Evolutionary conservation across 2,113 vertebrate species (phyloP).

Genomic region (Tachysurus fulvidraco): DNA sequence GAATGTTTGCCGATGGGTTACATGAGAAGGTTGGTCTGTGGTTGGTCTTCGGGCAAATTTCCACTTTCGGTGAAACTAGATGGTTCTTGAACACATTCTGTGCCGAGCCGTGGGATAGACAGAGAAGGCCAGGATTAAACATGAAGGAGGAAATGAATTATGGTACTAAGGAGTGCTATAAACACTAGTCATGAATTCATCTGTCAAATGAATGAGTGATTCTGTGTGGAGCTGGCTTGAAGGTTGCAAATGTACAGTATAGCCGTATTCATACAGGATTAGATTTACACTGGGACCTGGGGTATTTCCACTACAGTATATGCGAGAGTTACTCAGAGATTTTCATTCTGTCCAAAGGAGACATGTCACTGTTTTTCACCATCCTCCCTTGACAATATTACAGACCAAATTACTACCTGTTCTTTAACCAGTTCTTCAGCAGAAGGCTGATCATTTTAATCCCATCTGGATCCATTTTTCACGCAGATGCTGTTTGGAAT

Average conservation of each 20-base stretch:
- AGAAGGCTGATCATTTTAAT: neutral
- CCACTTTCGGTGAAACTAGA: neutral
- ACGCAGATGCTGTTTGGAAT: neutral
- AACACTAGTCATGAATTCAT: neutral
- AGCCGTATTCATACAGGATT: conserved; percentile 1
- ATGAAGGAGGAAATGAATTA: neutral
- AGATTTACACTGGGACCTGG: neutral
- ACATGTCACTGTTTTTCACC: neutral
- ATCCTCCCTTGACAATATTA: neutral
- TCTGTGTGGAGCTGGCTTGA: no score
- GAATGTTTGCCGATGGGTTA: neutral
- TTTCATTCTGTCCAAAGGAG: neutral
- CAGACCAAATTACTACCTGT: neutral
- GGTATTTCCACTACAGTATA: neutral
- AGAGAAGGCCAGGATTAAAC: neutral
- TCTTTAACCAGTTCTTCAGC: neutral
- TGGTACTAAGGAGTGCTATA: neutral
- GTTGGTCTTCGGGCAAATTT: neutral
- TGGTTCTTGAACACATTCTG: neutral
- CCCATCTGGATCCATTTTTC: neutral
- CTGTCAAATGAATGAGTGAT: neutral
- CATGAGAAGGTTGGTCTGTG: neutral
- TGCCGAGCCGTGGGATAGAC: conserved; percentile 9
- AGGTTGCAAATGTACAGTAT: neutral
- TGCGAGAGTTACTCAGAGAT: neutral